A percentile compares a stretch with the other conserved stretches of the same genome.
Evolutionary conservation across 2,113 vertebrate genomes (phyloP).

Genomic region (Pungitius pungitius): DNA sequence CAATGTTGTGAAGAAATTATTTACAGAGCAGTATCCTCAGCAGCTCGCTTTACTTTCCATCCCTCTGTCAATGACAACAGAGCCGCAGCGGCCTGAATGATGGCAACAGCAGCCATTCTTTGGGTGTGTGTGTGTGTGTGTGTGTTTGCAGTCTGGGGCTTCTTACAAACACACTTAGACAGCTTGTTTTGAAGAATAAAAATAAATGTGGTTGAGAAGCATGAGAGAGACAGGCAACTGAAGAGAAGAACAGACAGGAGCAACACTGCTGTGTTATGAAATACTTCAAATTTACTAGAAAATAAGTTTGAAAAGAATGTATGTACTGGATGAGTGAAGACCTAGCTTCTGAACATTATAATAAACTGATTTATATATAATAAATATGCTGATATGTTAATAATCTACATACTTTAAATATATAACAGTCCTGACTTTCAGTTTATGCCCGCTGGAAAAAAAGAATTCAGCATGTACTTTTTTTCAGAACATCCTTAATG

Average conservation of each 20-base stretch:
- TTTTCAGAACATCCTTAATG: slow-evolving; percentile 7
- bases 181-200: slow-evolving; percentile 10
- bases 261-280: slow-evolving; percentile 11
- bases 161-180: slow-evolving; percentile 19
- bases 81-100: slow-evolving; percentile 26
- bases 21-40: slow-evolving; percentile 7
- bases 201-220: background rate
- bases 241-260: slow-evolving; percentile 2
- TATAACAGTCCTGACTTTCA: too few species aligned
- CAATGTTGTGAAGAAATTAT: slow-evolving; percentile 7
- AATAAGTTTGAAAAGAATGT: background rate
- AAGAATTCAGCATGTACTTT: background rate
- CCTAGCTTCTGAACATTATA: background rate
- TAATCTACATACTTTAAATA: background rate
- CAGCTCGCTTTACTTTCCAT: background rate
- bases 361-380: background rate
- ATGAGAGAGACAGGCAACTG: background rate
- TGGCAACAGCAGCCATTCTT: slow-evolving; percentile 27
- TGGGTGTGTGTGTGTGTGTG: background rate
- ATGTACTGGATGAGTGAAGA: background rate
- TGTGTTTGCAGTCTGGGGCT: background rate
- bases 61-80: slow-evolving; percentile 19
- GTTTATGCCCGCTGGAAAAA: too few species aligned
- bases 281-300: slow-evolving; percentile 24
- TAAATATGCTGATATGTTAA: background rate